These are phyloP conservation scores for Gobio occitaniae DNA, from an alignment of 2,797 vertebrate genomes.

Conservation along the genomic window DNA sequence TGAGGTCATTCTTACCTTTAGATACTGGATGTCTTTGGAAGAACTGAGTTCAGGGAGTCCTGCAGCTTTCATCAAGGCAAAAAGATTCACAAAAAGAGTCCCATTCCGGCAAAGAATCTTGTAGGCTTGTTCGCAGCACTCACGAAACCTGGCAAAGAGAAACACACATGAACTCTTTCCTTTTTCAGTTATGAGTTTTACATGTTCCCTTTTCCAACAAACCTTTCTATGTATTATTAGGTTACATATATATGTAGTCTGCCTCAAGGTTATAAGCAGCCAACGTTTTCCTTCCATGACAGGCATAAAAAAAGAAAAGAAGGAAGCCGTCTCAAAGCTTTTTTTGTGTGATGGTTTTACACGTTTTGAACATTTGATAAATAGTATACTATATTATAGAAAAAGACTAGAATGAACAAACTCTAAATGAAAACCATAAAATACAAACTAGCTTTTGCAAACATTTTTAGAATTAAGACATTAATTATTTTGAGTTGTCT, in stretches of 20 bases:
- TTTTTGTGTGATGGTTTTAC: not conserved
- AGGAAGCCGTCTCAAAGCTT: not conserved
- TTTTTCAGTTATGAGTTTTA: not conserved
- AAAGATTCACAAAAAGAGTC: constrained; percentile 94
- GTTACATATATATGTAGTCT: not conserved
- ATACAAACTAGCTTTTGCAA: not conserved
- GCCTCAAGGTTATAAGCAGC: constrained; percentile 8
- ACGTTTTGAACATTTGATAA: not conserved
- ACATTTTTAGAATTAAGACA: not conserved
- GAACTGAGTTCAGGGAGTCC: constrained; percentile 96
- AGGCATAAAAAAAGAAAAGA: not conserved
- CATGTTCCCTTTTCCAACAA: not conserved
- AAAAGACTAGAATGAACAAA: not conserved
- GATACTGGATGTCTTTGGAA: constrained; percentile 97
- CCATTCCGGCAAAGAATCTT: constrained; percentile 94
- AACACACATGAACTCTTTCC: not conserved
- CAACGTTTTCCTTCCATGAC: not conserved
- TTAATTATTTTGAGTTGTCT: not conserved
- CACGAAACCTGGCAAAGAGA: constrained; percentile 85
- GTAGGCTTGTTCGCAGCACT: constrained; percentile 94
- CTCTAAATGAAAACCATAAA: not conserved
- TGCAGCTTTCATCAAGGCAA: constrained; percentile 97
- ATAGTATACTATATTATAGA: not conserved
- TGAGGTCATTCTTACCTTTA: constrained; percentile 83
- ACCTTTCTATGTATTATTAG: not conserved